Evolutionary conservation across 2,888 invertebrate species (phyloP).

Genomic region (Melieria picta): DNA sequence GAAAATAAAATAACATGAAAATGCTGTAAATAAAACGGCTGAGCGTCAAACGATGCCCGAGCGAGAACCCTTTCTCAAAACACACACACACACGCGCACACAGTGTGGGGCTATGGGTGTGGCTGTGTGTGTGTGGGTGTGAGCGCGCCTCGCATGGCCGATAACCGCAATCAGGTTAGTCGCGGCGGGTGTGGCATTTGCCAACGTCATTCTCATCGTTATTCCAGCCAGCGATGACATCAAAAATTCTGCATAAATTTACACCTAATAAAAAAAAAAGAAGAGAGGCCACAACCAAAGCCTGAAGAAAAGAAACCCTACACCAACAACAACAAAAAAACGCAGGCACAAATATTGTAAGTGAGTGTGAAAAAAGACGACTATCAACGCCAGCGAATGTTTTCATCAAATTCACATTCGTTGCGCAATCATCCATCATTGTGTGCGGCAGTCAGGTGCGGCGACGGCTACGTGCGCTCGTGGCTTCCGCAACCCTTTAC

Average conservation of each 20-base stretch:
- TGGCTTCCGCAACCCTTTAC: no score
- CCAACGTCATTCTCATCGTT: slow-evolving; percentile 20
- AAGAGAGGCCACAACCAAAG: slow-evolving; percentile 6
- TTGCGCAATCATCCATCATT: slow-evolving; percentile 42
- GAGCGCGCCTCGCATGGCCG: no score
- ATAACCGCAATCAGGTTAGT: not conserved
- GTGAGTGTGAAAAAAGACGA: no score
- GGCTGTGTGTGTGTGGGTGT: no score
- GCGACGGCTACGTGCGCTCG: not conserved
- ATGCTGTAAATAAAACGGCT: no score
- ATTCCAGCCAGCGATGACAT: slow-evolving; percentile 48
- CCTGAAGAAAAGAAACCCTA: not conserved
- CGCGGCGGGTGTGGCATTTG: slow-evolving; percentile 5
- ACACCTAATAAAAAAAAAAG: slow-evolving; percentile 56
- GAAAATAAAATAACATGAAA: no score
- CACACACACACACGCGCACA: no score
- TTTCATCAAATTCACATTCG: slow-evolving; percentile 56
- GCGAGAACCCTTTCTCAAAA: no score
- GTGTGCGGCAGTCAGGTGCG: not conserved
- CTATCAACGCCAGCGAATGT: slow-evolving; percentile 43
- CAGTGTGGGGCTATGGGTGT: no score
- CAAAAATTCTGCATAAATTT: slow-evolving; percentile 63
- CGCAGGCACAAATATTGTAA: no score
- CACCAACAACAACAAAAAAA: not conserved
- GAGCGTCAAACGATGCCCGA: no score